Percentiles rank a stretch among this genome's conserved stretches.
These are phyloP conservation scores for Mythimna albipuncta DNA, from an alignment of 2,888 invertebrate genomes.

Conservation along the genomic window DNA sequence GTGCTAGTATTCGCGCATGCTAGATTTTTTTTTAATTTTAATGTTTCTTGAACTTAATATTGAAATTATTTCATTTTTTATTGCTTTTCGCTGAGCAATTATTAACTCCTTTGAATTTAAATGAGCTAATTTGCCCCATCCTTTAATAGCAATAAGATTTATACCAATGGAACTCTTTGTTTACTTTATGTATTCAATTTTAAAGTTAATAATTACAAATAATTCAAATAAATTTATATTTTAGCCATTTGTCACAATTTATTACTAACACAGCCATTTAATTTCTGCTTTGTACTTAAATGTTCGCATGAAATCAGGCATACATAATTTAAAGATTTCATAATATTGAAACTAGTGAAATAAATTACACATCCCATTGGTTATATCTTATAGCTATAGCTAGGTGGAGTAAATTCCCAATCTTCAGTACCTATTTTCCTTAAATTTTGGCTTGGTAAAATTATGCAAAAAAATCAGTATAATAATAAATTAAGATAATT, in stretches of 20 bases:
- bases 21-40: conserved; percentile 44
- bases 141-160: conserved; percentile 35
- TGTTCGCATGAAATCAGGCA: background rate
- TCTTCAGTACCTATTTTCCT: conserved; percentile 1
- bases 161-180: conserved; percentile 11
- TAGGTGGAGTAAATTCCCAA: conserved; percentile 18
- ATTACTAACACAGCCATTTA: background rate
- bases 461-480: conserved; percentile 14
- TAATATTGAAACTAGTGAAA: background rate
- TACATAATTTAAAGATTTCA: background rate
- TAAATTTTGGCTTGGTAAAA: conserved; percentile 22
- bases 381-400: conserved; percentile 41
- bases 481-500: conserved; percentile 41
- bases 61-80: conserved; percentile 13
- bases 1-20: conserved; percentile 63
- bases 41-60: conserved; percentile 16
- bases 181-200: background rate
- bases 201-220: background rate
- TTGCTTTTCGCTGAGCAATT: conserved; percentile 72
- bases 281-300: background rate
- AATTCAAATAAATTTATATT: background rate
- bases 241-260: background rate
- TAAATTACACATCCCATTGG: conserved; percentile 3
- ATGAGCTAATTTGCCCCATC: conserved; percentile 9
- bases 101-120: conserved; percentile 46